Conservation (phyloP, 2,113 vertebrate genomes). For the Apodemus speciosus region DNA sequence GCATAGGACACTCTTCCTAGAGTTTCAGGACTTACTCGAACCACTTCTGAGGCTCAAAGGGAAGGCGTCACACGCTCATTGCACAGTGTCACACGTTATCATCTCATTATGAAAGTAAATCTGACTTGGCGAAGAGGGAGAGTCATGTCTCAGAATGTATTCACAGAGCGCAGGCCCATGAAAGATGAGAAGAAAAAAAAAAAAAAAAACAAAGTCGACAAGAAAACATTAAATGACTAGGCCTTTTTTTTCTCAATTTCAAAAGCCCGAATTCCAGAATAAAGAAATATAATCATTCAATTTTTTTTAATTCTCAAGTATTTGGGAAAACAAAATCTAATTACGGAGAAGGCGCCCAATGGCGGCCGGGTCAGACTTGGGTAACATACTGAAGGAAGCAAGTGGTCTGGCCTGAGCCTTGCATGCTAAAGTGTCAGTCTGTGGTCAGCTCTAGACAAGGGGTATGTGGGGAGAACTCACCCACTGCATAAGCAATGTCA, state of each 20-base stretch:
- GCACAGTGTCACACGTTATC: background rate
- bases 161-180: background rate
- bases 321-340: slow-evolving; percentile 59
- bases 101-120: background rate
- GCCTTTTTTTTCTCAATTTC: background rate
- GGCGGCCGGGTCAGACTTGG: background rate
- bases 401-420: background rate
- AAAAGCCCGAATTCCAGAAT: slow-evolving; percentile 46
- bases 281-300: slow-evolving; percentile 33
- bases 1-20: background rate
- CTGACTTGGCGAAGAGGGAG: background rate
- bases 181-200: background rate
- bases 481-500: accelerated
- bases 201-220: background rate
- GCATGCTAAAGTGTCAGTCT: background rate
- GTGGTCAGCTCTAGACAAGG: background rate
- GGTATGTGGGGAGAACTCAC: too few relatives aligned
- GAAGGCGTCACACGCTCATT: background rate
- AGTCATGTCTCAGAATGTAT: background rate
- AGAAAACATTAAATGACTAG: background rate
- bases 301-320: slow-evolving; percentile 29
- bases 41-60: background rate
- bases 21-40: background rate
- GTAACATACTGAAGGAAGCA: slow-evolving; percentile 18
- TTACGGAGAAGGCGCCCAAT: background rate